Conservation (phyloP, 2,888 invertebrate genomes). For the Pyrrhosoma nymphula region DNA sequence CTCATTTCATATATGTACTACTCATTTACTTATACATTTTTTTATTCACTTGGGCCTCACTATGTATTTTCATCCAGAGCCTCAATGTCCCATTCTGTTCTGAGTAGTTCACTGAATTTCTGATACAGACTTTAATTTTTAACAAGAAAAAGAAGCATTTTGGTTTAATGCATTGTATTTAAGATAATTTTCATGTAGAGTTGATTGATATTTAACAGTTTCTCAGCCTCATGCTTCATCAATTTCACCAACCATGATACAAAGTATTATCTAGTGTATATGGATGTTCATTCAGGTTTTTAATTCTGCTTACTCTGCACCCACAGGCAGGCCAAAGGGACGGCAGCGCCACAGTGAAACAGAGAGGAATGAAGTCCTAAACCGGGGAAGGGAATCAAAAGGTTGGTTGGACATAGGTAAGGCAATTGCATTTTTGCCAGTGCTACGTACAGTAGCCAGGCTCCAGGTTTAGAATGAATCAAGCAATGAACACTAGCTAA, state of each 20-base stretch:
- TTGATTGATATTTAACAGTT: too few species aligned
- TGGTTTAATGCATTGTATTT: too few species aligned
- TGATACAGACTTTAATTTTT: too few species aligned
- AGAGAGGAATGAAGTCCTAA: constrained; percentile 54
- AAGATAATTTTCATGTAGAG: too few species aligned
- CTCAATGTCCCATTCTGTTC: too few species aligned
- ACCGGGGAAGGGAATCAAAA: constrained; percentile 54
- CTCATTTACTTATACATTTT: too few species aligned
- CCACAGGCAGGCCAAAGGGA: constrained; percentile 30
- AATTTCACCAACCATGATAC: too few species aligned
- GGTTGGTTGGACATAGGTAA: constrained; percentile 61
- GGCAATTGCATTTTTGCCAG: neutral
- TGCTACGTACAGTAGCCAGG: neutral
- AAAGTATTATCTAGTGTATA: neutral
- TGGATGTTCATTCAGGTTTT: neutral
- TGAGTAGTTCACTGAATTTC: too few species aligned
- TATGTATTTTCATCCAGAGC: too few species aligned
- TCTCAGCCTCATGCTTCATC: neutral
- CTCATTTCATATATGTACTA: too few species aligned
- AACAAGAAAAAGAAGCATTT: too few species aligned
- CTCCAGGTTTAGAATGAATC: neutral
- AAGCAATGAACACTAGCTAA: neutral
- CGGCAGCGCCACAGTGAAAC: constrained; percentile 53
- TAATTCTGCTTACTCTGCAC: neutral
- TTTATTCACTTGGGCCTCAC: too few species aligned